phyloP scores from a whole-genome alignment of 2,888 invertebrate species.

The Oxyteleia sp. region DNA sequence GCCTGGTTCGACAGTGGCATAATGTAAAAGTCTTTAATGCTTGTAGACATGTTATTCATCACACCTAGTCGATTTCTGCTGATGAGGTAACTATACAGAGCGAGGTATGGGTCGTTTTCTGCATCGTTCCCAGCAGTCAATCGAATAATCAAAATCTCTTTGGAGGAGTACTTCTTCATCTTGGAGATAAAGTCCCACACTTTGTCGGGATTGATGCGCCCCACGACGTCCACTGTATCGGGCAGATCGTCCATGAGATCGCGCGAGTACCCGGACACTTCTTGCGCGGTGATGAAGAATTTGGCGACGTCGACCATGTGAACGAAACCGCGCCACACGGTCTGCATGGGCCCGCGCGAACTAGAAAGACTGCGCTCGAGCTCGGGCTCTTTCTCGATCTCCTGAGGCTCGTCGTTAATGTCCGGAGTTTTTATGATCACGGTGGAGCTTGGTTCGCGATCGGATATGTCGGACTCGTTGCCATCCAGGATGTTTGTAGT shows the following conservation, averaged over 20 bases:
- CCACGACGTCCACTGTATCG: constrained; percentile 94
- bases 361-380: constrained; percentile 21
- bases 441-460: constrained; percentile 94
- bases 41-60: constrained; percentile 92
- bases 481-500: constrained; percentile 84
- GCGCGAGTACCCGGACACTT: constrained; percentile 90
- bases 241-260: constrained; percentile 92
- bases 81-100: constrained; percentile 95
- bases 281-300: constrained; percentile 94
- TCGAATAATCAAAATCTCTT: constrained; percentile 95
- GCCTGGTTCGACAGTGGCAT: constrained; percentile 94
- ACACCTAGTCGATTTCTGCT: constrained; percentile 94
- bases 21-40: constrained; percentile 97
- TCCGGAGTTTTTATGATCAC: constrained; percentile 91
- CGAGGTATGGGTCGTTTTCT: constrained; percentile 94
- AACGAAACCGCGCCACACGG: constrained; percentile 94
- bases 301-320: constrained; percentile 97
- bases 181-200: constrained; percentile 98
- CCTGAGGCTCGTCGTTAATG: constrained; percentile 84
- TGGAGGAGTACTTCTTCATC: constrained; percentile 95
- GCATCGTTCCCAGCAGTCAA: constrained; percentile 94
- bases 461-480: constrained; percentile 87
- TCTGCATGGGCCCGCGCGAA: constrained; percentile 80
- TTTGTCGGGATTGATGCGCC: constrained; percentile 95
- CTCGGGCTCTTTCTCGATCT: constrained; percentile 76